phyloP scores from a whole-genome alignment of 2,113 vertebrate species.

The Psephotus haematonotus region DNA sequence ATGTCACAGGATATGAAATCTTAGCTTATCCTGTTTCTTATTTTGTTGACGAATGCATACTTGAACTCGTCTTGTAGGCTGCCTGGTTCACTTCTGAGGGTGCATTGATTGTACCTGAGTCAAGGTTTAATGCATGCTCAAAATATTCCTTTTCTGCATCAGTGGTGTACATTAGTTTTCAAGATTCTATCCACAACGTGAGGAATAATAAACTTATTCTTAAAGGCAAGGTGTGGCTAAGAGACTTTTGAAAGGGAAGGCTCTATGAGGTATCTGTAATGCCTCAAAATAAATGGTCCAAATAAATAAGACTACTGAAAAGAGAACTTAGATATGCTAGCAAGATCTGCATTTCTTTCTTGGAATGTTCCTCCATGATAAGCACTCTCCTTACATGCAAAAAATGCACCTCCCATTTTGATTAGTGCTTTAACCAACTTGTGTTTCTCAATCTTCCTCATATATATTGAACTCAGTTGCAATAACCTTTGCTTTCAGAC shows the following conservation, averaged over 20 bases:
- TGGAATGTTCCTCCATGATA: not conserved
- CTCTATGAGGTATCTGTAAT: not conserved
- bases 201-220: not conserved
- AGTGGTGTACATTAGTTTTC: not conserved
- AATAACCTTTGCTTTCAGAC: not conserved
- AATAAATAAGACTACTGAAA: not conserved
- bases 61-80: not conserved
- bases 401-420: not conserved
- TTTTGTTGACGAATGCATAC: not conserved
- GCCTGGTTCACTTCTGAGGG: not conserved
- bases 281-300: not conserved
- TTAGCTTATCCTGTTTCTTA: not conserved
- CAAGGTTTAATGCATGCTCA: not conserved
- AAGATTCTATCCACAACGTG: not conserved
- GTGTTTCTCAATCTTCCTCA: not conserved
- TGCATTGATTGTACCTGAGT: not conserved
- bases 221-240: not conserved
- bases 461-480: not conserved
- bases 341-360: not conserved
- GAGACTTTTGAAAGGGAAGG: not conserved
- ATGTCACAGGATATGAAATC: not conserved
- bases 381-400: not conserved
- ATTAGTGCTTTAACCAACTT: not conserved
- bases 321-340: not conserved
- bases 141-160: not conserved